A percentile compares a stretch with the other conserved stretches of the same genome.
phyloP scores from a whole-genome alignment of 1,140 invertebrate species.

The Lutraria rhynchaena region DNA sequence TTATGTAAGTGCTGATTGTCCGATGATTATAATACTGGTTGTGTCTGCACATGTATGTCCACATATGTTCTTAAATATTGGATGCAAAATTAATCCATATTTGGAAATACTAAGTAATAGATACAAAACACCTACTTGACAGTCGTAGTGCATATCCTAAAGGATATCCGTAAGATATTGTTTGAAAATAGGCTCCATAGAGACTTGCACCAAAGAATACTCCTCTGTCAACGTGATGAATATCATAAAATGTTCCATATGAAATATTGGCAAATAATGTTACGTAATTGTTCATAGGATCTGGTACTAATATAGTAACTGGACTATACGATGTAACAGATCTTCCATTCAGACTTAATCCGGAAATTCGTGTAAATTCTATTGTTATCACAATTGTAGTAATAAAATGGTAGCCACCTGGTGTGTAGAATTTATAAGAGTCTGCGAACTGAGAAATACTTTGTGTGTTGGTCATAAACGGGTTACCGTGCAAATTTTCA shows the following conservation, averaged over 20 bases:
- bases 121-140: too few relatives aligned
- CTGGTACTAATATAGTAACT: not conserved
- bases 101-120: too few relatives aligned
- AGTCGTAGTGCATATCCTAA: not conserved
- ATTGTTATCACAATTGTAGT: not conserved
- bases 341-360: not conserved
- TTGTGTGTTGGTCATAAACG: slow-evolving; percentile 1
- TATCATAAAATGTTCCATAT: not conserved
- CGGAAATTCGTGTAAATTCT: not conserved
- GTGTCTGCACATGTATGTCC: too few relatives aligned
- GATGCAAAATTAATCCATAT: too few relatives aligned
- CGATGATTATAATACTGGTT: too few relatives aligned
- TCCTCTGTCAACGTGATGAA: not conserved
- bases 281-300: not conserved
- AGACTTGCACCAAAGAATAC: too few relatives aligned
- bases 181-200: too few relatives aligned
- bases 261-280: slow-evolving; percentile 1
- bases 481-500: not conserved
- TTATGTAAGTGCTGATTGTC: too few relatives aligned
- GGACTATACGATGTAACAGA: not conserved
- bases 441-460: not conserved
- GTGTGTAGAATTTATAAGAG: not conserved
- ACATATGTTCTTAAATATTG: too few relatives aligned
- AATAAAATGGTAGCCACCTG: not conserved
- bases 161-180: slow-evolving; percentile 15